A percentile compares a stretch with the other conserved stretches of the same genome.
Conservation (phyloP, 2,888 invertebrate species). For the Digitonthophagus gazella region DNA sequence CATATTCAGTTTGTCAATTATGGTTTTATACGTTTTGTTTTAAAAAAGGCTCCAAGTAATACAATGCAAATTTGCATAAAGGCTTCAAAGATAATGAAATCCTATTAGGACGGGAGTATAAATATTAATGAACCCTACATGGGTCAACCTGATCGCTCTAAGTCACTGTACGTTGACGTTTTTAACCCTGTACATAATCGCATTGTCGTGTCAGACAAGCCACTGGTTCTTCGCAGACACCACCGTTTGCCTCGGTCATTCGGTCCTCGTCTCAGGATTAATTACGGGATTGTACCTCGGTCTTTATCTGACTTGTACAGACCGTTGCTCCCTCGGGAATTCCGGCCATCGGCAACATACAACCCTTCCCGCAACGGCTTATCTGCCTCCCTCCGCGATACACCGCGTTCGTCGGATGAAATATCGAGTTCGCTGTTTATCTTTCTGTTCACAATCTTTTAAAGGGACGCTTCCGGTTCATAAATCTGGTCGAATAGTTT, state of each 20-base stretch:
- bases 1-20: too few species aligned
- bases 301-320: constrained; percentile 13
- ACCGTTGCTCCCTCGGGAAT: constrained; percentile 5
- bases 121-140: too few species aligned
- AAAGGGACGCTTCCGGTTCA: neutral
- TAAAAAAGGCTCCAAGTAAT: too few species aligned
- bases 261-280: constrained; percentile 6
- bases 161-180: neutral
- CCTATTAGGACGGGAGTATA: too few species aligned
- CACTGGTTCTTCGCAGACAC: neutral
- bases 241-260: neutral
- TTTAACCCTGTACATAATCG: neutral
- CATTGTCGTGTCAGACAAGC: neutral
- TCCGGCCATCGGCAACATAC: constrained; percentile 10
- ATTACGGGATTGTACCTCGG: constrained; percentile 10
- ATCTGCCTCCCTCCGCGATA: constrained; percentile 5
- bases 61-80: neutral
- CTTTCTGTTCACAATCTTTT: neutral
- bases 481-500: neutral
- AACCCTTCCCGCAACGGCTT: constrained; percentile 1
- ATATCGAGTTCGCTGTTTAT: neutral
- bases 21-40: neutral
- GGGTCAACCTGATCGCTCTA: too few species aligned
- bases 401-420: neutral
- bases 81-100: neutral